Evolutionary conservation across 2,888 invertebrate genomes (phyloP).

Genomic region (Chymomyza amoena): DNA sequence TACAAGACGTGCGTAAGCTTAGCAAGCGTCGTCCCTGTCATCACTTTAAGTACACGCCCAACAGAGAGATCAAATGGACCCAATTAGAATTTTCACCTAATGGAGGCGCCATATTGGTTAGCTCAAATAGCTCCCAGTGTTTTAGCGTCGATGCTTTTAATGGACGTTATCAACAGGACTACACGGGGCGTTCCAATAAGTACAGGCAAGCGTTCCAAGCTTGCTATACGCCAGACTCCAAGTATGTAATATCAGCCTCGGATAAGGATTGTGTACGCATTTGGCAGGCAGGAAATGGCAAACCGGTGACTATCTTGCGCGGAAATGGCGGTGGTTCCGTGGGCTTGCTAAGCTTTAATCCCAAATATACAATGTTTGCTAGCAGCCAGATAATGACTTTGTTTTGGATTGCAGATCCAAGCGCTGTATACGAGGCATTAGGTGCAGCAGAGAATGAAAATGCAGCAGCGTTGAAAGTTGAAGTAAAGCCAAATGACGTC

Average conservation of each 20-base stretch:
- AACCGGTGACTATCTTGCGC: conserved; percentile 17
- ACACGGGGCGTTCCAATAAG: conserved; percentile 26
- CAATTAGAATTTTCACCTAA: conserved; percentile 49
- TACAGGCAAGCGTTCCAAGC: conserved; percentile 22
- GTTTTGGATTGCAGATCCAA: conserved; percentile 42
- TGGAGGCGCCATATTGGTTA: conserved; percentile 39
- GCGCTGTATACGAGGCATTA: conserved; percentile 9
- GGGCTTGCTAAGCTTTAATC: conserved; percentile 43
- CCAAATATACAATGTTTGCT: conserved; percentile 43
- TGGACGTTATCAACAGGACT: conserved; percentile 31
- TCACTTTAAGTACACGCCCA: conserved; percentile 28
- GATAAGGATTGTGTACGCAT: conserved; percentile 46
- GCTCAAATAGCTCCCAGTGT: conserved; percentile 38
- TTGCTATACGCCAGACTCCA: conserved; percentile 45
- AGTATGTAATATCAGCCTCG: conserved; percentile 41
- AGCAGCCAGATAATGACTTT: conserved; percentile 31
- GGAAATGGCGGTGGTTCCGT: conserved; percentile 30
- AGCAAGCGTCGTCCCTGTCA: conserved; percentile 16
- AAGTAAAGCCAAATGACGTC: too few relatives aligned
- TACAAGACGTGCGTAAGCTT: conserved; percentile 45
- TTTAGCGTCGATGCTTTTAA: conserved; percentile 41
- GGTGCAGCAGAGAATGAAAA: not conserved
- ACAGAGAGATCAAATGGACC: conserved; percentile 36
- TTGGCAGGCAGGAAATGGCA: conserved; percentile 42
- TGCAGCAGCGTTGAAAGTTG: too few relatives aligned